phyloP scores from a whole-genome alignment of 2,113 vertebrate species.

The Egretta garzetta region DNA sequence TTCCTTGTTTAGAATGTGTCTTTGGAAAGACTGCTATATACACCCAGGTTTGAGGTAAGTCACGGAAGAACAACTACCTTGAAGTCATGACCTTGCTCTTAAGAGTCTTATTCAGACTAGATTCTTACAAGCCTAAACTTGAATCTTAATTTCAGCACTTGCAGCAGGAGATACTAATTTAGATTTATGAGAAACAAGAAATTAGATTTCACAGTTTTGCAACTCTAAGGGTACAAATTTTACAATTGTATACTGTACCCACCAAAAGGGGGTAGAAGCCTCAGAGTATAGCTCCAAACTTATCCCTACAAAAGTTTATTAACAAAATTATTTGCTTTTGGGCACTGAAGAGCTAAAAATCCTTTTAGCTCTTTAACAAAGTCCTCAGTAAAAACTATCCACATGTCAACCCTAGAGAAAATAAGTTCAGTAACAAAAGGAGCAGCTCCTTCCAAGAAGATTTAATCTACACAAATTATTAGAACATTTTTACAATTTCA shows the following conservation, averaged over 20 bases:
- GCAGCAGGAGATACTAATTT: not conserved
- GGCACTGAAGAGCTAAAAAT: not conserved
- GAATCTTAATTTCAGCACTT: not conserved
- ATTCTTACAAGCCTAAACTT: not conserved
- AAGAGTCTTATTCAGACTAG: not conserved
- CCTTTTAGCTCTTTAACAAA: not conserved
- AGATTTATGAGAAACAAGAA: not conserved
- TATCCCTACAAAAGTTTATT: not conserved
- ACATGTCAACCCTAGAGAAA: not conserved
- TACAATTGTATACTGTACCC: not conserved
- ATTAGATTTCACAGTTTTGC: not conserved
- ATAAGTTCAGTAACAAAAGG: not conserved
- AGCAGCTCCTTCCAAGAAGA: not conserved
- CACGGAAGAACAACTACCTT: not conserved
- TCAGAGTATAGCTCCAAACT: not conserved
- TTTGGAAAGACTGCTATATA: not conserved
- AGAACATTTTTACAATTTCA: not conserved
- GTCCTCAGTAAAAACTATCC: not conserved
- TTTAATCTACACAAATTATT: not conserved
- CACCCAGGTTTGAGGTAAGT: not conserved
- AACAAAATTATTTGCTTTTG: not conserved
- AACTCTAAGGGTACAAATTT: not conserved
- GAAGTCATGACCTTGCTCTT: not conserved
- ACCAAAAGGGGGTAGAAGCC: not conserved
- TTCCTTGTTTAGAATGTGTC: not conserved